Evolutionary conservation across 2,797 vertebrate genomes (phyloP).

Genomic region (Sphenopsis melanotis): DNA sequence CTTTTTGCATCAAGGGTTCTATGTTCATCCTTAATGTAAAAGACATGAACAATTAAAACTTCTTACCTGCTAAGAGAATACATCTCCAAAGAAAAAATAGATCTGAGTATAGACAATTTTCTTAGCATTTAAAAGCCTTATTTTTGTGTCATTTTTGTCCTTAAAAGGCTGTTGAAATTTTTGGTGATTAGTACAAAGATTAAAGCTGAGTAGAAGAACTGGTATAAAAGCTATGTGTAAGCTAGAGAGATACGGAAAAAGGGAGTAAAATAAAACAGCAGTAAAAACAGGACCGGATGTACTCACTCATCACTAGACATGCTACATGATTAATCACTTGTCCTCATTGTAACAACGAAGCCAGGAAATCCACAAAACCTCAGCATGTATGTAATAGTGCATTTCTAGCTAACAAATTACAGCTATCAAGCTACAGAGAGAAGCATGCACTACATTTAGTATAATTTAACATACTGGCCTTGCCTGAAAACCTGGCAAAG

Average conservation of each 20-base stretch:
- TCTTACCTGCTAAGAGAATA: not conserved
- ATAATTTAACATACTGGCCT: slow-evolving; percentile 40
- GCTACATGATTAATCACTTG: slow-evolving; percentile 53
- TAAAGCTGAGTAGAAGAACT: not conserved
- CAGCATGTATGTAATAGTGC: slow-evolving; percentile 53
- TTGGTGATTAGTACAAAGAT: not conserved
- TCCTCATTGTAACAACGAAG: slow-evolving; percentile 57
- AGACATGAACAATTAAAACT: not conserved
- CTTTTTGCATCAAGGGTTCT: not conserved
- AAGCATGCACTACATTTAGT: slow-evolving; percentile 40
- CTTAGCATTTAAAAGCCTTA: not conserved
- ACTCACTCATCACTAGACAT: slow-evolving; percentile 33
- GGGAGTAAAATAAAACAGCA: slow-evolving; percentile 1
- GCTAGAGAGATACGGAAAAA: not conserved
- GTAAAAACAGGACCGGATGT: slow-evolving; percentile 33
- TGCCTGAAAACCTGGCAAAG: slow-evolving; percentile 29
- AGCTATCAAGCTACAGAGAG: slow-evolving; percentile 49
- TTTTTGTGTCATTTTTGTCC: not conserved
- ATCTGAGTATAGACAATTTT: not conserved
- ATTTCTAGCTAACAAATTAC: slow-evolving; percentile 67
- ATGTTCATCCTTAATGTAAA: not conserved
- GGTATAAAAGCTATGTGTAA: not conserved
- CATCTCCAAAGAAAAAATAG: not conserved
- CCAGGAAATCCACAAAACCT: slow-evolving; percentile 72
- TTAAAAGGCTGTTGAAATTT: not conserved